Percentiles rank a stretch among this genome's conserved stretches.
These are phyloP conservation scores for Apostichopus leukothele DNA, from an alignment of 53 echinoderm and acorn worm genomes.

Conservation along the genomic window DNA sequence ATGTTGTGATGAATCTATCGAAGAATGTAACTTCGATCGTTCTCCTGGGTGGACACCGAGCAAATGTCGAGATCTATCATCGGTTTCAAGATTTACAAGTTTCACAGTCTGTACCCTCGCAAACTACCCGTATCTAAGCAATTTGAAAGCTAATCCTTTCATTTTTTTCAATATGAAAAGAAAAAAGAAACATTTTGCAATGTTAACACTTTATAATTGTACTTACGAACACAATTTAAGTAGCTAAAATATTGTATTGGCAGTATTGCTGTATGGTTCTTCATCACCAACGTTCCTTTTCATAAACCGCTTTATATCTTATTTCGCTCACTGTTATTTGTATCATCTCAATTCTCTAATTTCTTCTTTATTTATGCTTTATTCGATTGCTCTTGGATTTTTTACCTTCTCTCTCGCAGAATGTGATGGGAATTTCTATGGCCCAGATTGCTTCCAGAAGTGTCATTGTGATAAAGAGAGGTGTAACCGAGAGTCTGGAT, in stretches of 20 bases:
- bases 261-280: too few relatives aligned
- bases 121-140: background rate
- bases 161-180: background rate
- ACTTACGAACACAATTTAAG: too few relatives aligned
- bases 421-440: background rate
- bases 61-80: background rate
- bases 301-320: background rate
- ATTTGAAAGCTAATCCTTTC: background rate
- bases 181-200: background rate
- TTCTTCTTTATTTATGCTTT: background rate
- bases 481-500: background rate
- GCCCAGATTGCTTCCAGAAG: background rate
- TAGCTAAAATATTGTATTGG: too few relatives aligned
- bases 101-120: background rate
- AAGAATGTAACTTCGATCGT: background rate
- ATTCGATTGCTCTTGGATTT: background rate
- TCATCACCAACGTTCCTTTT: too few relatives aligned
- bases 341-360: background rate
- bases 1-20: too few relatives aligned
- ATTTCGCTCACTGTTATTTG: background rate
- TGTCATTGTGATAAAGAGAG: constrained; percentile 19
- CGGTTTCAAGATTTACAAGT: background rate
- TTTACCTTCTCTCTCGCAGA: background rate
- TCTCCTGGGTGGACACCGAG: background rate
- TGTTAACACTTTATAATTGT: background rate